These are phyloP conservation scores for Dunckerocampus dactyliophorus DNA, from an alignment of 2,113 vertebrate genomes.

Conservation along the genomic window DNA sequence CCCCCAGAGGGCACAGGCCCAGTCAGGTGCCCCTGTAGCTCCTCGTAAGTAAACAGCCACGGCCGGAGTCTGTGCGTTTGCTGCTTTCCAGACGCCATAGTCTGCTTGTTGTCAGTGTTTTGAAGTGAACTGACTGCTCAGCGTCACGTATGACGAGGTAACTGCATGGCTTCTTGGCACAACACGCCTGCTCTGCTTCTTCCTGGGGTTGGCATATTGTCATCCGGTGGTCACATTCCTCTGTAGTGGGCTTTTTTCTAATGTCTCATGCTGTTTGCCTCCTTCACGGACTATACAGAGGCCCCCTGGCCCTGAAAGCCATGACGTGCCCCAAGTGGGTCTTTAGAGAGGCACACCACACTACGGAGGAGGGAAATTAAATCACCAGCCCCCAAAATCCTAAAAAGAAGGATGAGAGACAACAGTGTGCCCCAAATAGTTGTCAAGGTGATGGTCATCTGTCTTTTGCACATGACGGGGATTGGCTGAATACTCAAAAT, in stretches of 20 bases:
- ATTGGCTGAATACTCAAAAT: conserved; percentile 26
- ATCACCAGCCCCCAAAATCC: conserved; percentile 31
- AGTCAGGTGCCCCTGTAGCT: conserved; percentile 73
- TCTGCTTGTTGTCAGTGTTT: conserved; percentile 47
- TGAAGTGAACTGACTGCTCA: conserved; percentile 32
- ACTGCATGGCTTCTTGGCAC: conserved; percentile 65
- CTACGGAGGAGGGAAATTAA: conserved; percentile 60
- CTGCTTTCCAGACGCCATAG: conserved; percentile 23
- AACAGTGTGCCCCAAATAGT: conserved; percentile 45
- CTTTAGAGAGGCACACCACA: conserved; percentile 61
- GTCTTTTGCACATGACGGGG: conserved; percentile 10
- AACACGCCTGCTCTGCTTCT: conserved; percentile 26
- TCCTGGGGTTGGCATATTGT: conserved; percentile 33
- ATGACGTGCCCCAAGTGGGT: conserved; percentile 51
- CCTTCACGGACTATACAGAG: conserved; percentile 32
- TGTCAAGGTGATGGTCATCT: conserved; percentile 49
- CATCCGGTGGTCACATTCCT: conserved; percentile 55
- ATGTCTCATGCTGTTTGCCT: conserved; percentile 6
- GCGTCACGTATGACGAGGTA: conserved; percentile 31
- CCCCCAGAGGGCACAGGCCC: conserved; percentile 69
- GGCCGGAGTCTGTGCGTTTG: conserved; percentile 44
- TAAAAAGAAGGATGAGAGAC: conserved; percentile 54
- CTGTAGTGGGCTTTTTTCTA: conserved; percentile 20
- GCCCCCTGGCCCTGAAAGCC: conserved; percentile 30
- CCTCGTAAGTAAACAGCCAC: conserved; percentile 72